Base-by-base conservation (phyloP, 1,140 invertebrate species). In the Apocrypta bakeri region DNA sequence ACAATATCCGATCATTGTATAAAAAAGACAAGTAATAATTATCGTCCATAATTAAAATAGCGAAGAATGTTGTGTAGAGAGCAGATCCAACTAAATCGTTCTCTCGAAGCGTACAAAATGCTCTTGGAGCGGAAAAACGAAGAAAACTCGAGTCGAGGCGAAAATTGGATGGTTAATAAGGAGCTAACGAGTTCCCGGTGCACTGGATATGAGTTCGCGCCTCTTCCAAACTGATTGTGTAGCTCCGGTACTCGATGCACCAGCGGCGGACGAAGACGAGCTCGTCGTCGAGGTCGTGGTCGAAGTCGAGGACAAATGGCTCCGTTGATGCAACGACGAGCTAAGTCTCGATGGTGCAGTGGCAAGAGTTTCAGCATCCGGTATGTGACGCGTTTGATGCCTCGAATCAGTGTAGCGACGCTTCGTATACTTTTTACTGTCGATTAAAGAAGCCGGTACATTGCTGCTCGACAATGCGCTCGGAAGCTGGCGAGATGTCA, bases 161-260 rank as follows among this genome's bases (percentile, higher is more conserved):
- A 71, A 31, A 11, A 29, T 12, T 21, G 29, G 31, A 33, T 29
- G 7, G 68, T 21, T 1, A 31, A 91, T 76, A 90, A 89, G 80
- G 88, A 90, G 71, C 84, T 87, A 77, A 89, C 88, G 71, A 88
- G 87, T 75, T 90, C 86, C 87, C 6, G 94, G 94, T 76, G 95
- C 95, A 89, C 96, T 97, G 4, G 96, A 95, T 86, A 97, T 97
- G 33, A 97, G 90, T 89, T 97, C 96, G 73, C 95, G 94, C 66
- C 96, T 92, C 89, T 97, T 97, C 93, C 96, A 97, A 2, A 96
- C 93, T 27, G 93, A 93, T 78, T 87, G 87, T 85, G 89, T 90
- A 83, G 91, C 90, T 84, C 87, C 88, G 83, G 87, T 85, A 0
- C 84, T 84, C 40, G 85, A 64, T 2, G 84, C 81, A 2, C 81